Base-by-base conservation (phyloP, 2,888 invertebrate species). In the Macroteleia sp. region DNA sequence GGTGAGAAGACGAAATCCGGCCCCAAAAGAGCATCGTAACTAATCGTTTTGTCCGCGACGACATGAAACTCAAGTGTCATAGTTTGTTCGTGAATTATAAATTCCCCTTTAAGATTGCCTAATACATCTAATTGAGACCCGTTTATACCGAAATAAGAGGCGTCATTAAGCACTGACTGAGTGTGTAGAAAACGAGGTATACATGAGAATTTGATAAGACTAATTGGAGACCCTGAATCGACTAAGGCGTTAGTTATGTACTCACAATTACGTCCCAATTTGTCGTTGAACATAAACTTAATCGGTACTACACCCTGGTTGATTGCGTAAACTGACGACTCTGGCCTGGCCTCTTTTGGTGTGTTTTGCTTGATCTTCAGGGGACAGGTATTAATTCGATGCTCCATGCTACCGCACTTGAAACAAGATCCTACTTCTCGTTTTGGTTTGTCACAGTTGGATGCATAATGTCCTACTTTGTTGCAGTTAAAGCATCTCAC, bases 61-160 rank as follows among this genome's bases (percentile, higher is more conserved):
- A 74, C 42, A 42, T 59, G 14, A 59, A 69, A 69, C n/a, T 20
- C 30, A 1, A 69, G 5, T 5, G 25, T 52, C 2, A 50, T 3
- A 1, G 5, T 12, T 9, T 25, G 34, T 3, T 17, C 28, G 2
- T 1, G 1, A 10, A 69, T 19, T 12, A 8, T 14, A 17, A 50
- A 32, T 8, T 50, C 5, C 17, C 17, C 10, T 20, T 42, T 1
- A 50, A 59, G 34, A 25, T 32, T 22, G 1, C 52, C 34, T 1
- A 52, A 12, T 12, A 67, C 20, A 4, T 36, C 22, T 10, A 67
- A 36, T 41, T 19, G 2, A 1, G 36, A 36, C 1, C 41, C 41
- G 14, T 57, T 69, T 20, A 62, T 50, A 2, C 50, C 50, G 8
- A 12, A 17, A 57, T 54, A 73, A 4, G 34, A n/a, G 1, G n/a